Conservation (phyloP, 2,113 vertebrate species). For the Capricornis sumatraensis region DNA sequence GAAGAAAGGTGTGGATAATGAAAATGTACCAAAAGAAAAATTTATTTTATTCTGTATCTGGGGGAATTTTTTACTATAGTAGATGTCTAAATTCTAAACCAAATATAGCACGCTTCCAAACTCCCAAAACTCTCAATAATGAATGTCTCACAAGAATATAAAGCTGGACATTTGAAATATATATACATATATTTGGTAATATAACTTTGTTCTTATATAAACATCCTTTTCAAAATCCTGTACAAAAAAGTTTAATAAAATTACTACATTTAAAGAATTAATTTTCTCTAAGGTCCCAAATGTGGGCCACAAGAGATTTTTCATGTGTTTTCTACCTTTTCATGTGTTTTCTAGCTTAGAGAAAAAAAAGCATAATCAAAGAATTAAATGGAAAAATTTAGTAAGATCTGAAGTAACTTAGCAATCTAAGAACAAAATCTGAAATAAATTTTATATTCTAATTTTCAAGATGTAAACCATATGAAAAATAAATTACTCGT, state of each 20-base stretch:
- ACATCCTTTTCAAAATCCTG: not conserved
- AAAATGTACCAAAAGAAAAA: slow-evolving; percentile 25
- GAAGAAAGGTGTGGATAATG: not conserved
- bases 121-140: slow-evolving; percentile 17
- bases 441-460: slow-evolving; percentile 20
- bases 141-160: not conserved
- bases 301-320: not conserved
- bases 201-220: not conserved
- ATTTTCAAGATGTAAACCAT: slow-evolving; percentile 36
- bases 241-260: slow-evolving; percentile 13
- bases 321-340: slow-evolving; percentile 14
- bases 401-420: slow-evolving; percentile 21
- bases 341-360: not conserved
- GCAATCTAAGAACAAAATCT: slow-evolving; percentile 38
- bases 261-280: not conserved
- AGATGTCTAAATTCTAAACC: slow-evolving; percentile 35
- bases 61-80: slow-evolving; percentile 28
- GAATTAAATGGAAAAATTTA: slow-evolving; percentile 25
- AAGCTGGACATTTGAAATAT: not conserved
- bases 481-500: slow-evolving; percentile 32
- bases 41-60: not conserved
- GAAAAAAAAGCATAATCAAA: slow-evolving; percentile 1
- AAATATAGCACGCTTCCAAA: slow-evolving; percentile 26
- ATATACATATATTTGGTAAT: not conserved
- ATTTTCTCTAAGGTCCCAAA: slow-evolving; percentile 9